Base-by-base conservation (phyloP, 2,797 vertebrate species). In the Silurus aristotelis region DNA sequence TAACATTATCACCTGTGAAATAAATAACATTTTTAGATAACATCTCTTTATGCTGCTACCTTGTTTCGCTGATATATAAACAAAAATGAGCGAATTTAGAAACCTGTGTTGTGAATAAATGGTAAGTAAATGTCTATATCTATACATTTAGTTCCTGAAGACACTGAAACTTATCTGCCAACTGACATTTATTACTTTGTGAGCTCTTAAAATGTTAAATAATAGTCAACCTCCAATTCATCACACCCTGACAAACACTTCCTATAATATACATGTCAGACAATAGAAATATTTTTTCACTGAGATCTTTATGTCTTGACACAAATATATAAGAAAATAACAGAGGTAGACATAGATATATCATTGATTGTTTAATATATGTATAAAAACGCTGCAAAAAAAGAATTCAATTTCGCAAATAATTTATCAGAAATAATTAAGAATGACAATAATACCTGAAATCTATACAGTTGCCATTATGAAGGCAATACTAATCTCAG, bases 371-470 rank as follows among this genome's bases (percentile, higher is more conserved):
- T 93, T 93, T 85, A 80, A 90, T 85, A 88, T 84, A 79, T 56
- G 70, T 86, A 89, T 85, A 90, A 90, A 93, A 90, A 89, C 93
- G 93, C 91, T 89, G 87, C 78, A 90, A 88, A 86, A 91, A 92
- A 84, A 91, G 92, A 88, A 85, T 86, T 85, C 90, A 90, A 68
- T 87, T 80, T 87, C 88, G 81, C 78, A 92, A 90, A 96, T 95
- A 95, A 95, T 92, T 95, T 95, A 95, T 93, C 82, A 90, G 91
- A 94, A 91, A 93, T 91, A 88, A 88, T 86, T 90, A 91, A 92
- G 56, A 90, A 90, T 70, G 84, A 90, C 89, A 93, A 80, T 58
- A 90, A 87, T 80, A 82, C 84, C 56, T 72, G 58, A 43, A 1
- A 71, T 60, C 89, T 75, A 84, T 92, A 93, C 91, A 93, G 82